phyloP scores from a whole-genome alignment of 2,888 invertebrate genomes.

The Heliconius charithonia region DNA sequence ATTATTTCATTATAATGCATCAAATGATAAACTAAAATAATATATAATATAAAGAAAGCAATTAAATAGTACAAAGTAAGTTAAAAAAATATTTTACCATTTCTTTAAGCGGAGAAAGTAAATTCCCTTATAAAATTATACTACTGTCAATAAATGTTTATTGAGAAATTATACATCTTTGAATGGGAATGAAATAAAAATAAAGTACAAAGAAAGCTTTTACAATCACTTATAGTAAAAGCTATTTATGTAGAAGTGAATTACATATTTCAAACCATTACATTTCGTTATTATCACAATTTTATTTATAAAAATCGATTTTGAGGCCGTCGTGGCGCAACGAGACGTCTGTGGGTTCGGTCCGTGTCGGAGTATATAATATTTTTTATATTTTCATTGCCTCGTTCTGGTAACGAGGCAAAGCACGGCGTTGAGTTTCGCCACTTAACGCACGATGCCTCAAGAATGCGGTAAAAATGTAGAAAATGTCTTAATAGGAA shows the following conservation, averaged over 20 bases:
- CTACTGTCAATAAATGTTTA: conserved; percentile 8
- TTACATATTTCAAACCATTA: neutral
- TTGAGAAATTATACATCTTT: conserved; percentile 7
- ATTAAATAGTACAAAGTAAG: neutral
- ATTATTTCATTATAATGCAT: no score
- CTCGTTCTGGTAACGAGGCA: no score
- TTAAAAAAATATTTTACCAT: neutral
- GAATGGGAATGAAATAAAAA: conserved; percentile 12
- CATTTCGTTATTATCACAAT: neutral
- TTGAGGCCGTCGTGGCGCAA: neutral
- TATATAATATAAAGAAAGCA: no score
- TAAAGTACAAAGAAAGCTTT: conserved; percentile 20
- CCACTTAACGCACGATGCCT: no score
- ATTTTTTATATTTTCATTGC: no score
- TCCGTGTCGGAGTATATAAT: no score
- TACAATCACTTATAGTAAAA: neutral
- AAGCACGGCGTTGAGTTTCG: no score
- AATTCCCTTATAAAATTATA: conserved; percentile 6
- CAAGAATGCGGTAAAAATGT: no score
- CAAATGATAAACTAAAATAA: no score
- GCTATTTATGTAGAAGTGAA: neutral
- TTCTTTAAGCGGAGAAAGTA: conserved; percentile 9
- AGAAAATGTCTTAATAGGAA: no score
- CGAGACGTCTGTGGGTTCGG: no score
- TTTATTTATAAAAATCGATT: neutral